Base-by-base conservation (phyloP, 2,797 vertebrate species). In the Myiotriccus ornatus region DNA sequence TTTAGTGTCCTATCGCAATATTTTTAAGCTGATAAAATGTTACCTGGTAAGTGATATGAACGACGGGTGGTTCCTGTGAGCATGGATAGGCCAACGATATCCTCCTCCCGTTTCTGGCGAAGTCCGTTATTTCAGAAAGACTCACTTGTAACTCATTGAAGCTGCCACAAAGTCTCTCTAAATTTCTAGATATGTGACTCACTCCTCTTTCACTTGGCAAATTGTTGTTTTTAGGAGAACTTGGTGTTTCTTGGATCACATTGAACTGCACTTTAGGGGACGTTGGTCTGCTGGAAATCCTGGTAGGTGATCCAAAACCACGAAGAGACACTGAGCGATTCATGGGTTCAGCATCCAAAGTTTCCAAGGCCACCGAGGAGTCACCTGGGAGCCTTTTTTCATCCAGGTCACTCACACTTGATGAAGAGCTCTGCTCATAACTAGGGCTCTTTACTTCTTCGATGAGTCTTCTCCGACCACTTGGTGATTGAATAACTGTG, bases 41-140 rank as follows among this genome's bases (percentile, higher is more conserved):
- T 99, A 99, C 99, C 99, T 99, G 99, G 86, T 98, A 99, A 28
- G 98, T 98, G 95, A 99, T 96, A 27, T 98, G 98, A 93, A 99
- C 94, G 18, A 98, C 98, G 2, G 98, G 98, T 4, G 98, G 98
- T 23, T 99, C 98, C 74, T 95, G 97, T 37, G 98, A 98, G 37
- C 95, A 97, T 0, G 99, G 99, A 73, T 99, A 99, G 35, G 94
- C 92, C 37, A 95, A 97, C 44, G 56, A 93, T 13, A 97, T 80
- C 96, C 98, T 99, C 96, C 97, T 99, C 53, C 98, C 98, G 2
- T 99, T 99, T 93, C 98, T 98, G 14, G 98, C 89, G 0, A 97
- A 97, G 90, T 99, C 98, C 4, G 93, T 97, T 91, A 99, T 98
- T 95, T 99, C 98, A 1, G 97, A 96, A 91, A 99, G 96, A 93